Percentiles rank a stretch among this genome's conserved stretches.
These are phyloP conservation scores for Parotia lawesii DNA, from an alignment of 2,113 vertebrate genomes.

Conservation along the genomic window DNA sequence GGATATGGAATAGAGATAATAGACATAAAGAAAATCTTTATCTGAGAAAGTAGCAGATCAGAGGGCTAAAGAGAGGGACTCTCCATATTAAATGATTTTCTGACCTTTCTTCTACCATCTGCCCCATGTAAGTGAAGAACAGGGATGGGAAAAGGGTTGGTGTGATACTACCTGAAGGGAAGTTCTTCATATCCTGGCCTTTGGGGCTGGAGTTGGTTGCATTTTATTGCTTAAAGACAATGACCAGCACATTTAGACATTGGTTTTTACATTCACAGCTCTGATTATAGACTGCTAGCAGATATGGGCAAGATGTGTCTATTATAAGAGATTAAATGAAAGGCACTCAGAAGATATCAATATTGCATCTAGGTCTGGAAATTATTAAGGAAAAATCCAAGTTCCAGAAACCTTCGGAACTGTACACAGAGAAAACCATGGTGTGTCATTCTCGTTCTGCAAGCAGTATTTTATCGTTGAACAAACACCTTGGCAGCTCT, in stretches of 20 bases:
- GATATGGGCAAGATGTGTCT: not conserved
- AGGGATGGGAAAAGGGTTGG: not conserved
- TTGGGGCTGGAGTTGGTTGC: not conserved
- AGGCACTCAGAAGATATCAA: not conserved
- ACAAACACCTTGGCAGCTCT: not conserved
- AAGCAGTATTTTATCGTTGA: not conserved
- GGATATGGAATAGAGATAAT: not conserved
- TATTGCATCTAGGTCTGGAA: not conserved
- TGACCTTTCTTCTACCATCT: not conserved
- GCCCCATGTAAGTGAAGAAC: not conserved
- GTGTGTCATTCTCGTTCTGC: not conserved
- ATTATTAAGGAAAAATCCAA: not conserved
- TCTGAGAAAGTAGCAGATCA: not conserved
- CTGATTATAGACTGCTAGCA: not conserved
- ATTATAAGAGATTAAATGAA: not conserved
- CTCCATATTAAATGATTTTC: not conserved
- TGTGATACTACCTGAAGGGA: not conserved
- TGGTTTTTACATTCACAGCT: not conserved
- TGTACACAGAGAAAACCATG: not conserved
- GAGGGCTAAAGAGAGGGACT: not conserved
- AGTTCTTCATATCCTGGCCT: not conserved
- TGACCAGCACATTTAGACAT: not conserved
- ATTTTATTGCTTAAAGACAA: not conserved
- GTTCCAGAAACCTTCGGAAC: not conserved
- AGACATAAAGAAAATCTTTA: not conserved